Evolutionary conservation across 2,888 invertebrate species (phyloP).

Genomic region (Trichopria drosophilae): DNA sequence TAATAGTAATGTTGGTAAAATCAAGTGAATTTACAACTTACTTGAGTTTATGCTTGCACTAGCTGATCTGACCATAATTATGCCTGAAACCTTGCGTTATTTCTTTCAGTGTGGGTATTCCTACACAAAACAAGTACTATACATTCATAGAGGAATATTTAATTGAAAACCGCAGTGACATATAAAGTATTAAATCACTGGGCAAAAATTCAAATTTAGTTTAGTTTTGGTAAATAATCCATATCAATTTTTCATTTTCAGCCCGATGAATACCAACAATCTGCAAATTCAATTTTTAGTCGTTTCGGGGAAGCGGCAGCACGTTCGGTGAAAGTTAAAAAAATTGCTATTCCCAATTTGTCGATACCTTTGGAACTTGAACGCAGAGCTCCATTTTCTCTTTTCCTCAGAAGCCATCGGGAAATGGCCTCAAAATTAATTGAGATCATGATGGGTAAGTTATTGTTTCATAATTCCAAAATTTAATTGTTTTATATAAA

Average conservation of each 20-base stretch:
- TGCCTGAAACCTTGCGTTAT: too few relatives aligned
- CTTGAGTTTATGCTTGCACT: too few relatives aligned
- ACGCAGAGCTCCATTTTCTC: constrained; percentile 71
- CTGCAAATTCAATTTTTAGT: constrained; percentile 63
- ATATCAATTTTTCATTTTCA: constrained; percentile 39
- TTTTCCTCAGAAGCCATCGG: constrained; percentile 74
- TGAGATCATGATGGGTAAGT: constrained; percentile 67
- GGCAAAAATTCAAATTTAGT: too few relatives aligned
- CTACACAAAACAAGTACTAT: too few relatives aligned
- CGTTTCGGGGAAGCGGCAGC: constrained; percentile 63
- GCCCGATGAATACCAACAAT: constrained; percentile 62
- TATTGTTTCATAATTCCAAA: constrained; percentile 5
- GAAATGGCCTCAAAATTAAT: constrained; percentile 72
- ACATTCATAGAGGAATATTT: too few relatives aligned
- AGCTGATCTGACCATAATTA: too few relatives aligned
- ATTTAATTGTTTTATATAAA: not conserved
- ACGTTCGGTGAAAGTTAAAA: constrained; percentile 62
- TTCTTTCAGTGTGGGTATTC: too few relatives aligned
- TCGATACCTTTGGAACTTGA: constrained; percentile 65
- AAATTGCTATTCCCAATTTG: constrained; percentile 69
- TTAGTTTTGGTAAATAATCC: not conserved
- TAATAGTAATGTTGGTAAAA: too few relatives aligned
- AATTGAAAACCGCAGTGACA: too few relatives aligned
- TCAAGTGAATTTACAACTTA: too few relatives aligned
- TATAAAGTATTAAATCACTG: too few relatives aligned